Evolutionary conservation across 2,888 invertebrate species (phyloP).

Genomic region (Rotaria socialis): DNA sequence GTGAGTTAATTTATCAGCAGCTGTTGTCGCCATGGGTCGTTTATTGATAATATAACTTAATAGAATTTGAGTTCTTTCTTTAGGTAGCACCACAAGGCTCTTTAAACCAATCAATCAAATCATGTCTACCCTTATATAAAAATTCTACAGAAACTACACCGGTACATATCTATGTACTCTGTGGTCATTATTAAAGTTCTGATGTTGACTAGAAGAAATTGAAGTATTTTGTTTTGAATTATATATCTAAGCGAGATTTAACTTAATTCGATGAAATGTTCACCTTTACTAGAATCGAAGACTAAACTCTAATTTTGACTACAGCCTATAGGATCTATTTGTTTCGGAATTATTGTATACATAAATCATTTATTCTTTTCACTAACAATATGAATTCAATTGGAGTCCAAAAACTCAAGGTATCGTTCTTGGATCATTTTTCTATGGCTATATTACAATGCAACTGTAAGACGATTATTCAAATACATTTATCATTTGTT

Average conservation of each 20-base stretch:
- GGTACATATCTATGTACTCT: not conserved
- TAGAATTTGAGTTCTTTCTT: not conserved
- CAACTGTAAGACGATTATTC: slow-evolving; percentile 25
- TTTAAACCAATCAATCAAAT: not conserved
- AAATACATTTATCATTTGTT: not conserved
- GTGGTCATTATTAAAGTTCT: too few relatives aligned
- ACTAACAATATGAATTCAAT: slow-evolving; percentile 33
- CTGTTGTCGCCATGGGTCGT: not conserved
- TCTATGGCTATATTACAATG: slow-evolving; percentile 42
- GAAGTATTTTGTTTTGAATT: too few relatives aligned
- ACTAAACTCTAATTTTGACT: too few relatives aligned
- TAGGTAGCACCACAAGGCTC: slow-evolving; percentile 13
- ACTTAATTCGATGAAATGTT: too few relatives aligned
- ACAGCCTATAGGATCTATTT: too few relatives aligned
- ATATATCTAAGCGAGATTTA: too few relatives aligned
- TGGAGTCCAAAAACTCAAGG: slow-evolving; percentile 43
- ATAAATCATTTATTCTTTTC: not conserved
- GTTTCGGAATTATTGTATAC: not conserved
- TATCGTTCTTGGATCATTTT: slow-evolving; percentile 40
- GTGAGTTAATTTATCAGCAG: not conserved
- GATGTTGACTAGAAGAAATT: too few relatives aligned
- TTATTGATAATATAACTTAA: too few relatives aligned
- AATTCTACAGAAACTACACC: not conserved
- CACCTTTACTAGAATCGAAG: too few relatives aligned
- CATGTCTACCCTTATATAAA: not conserved